Conservation (phyloP, 2,113 vertebrate genomes). For the Pagrus major region DNA sequence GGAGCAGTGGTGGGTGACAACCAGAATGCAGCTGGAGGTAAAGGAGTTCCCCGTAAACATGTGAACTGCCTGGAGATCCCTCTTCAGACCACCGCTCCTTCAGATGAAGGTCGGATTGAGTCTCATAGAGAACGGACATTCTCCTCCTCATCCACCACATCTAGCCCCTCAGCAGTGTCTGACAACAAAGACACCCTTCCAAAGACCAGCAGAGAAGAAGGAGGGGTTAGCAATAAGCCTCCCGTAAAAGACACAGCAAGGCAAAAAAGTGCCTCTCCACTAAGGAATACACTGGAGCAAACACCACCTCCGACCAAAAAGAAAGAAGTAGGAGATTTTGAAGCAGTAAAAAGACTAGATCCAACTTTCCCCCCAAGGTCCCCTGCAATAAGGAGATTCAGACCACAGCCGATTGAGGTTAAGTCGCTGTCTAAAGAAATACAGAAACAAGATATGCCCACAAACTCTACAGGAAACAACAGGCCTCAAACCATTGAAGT, state of each 20-base stretch:
- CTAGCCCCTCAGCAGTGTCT: constrained; percentile 29
- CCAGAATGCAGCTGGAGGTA: constrained; percentile 50
- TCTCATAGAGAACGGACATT: constrained; percentile 63
- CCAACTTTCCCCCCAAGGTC: constrained; percentile 75
- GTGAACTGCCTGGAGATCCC: constrained; percentile 85
- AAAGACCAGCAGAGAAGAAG: constrained; percentile 45
- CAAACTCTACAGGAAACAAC: constrained; percentile 50
- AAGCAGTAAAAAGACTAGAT: constrained; percentile 74
- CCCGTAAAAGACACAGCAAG: constrained; percentile 48
- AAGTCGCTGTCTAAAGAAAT: constrained; percentile 75
- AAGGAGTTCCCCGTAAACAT: constrained; percentile 73
- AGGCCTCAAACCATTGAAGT: constrained; percentile 82
- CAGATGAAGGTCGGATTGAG: constrained; percentile 56
- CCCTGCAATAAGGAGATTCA: constrained; percentile 70
- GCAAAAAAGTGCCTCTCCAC: constrained; percentile 24
- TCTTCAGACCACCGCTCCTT: constrained; percentile 66
- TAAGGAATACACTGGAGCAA: constrained; percentile 46
- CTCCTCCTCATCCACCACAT: constrained; percentile 61
- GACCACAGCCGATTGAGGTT: constrained; percentile 77
- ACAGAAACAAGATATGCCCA: constrained; percentile 58
- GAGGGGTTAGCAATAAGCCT: constrained; percentile 33
- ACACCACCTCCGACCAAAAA: constrained; percentile 31
- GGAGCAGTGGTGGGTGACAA: constrained; percentile 80
- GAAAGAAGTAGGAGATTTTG: constrained; percentile 68
- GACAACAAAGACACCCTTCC: constrained; percentile 38